Conservation (phyloP, 2,113 vertebrate species). For the Hippocampus mohnikei region DNA sequence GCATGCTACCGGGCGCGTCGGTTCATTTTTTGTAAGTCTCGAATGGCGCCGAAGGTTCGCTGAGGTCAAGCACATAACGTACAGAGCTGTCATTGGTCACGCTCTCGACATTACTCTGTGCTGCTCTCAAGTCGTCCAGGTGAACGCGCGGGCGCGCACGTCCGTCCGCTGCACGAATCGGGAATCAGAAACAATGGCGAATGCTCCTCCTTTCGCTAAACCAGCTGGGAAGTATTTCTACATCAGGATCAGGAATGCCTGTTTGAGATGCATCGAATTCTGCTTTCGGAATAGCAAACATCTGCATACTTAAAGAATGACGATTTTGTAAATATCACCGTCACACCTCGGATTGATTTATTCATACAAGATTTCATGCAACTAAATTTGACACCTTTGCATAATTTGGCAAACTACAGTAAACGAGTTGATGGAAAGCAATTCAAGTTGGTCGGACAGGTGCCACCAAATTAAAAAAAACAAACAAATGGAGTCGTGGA, state of each 20-base stretch:
- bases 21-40: constrained; percentile 58
- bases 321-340: not conserved
- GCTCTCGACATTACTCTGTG: constrained; percentile 88
- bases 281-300: not conserved
- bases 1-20: not conserved
- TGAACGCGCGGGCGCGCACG: constrained; percentile 17
- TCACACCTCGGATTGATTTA: not conserved
- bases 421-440: not conserved
- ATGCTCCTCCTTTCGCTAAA: constrained; percentile 35
- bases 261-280: not conserved
- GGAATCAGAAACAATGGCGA: constrained; percentile 18
- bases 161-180: constrained; percentile 29
- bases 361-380: not conserved
- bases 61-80: constrained; percentile 96
- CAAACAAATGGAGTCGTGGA: not conserved
- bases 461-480: not conserved
- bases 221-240: constrained; percentile 12
- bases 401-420: not conserved
- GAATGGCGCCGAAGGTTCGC: constrained; percentile 71
- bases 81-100: constrained; percentile 87
- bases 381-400: not conserved
- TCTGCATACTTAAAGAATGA: not conserved
- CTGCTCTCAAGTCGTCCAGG: constrained; percentile 83
- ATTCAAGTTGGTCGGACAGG: not conserved
- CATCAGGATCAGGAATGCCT: not conserved